These are phyloP conservation scores for Toxonevra muliebris DNA, from an alignment of 2,888 invertebrate species.

Conservation along the genomic window DNA sequence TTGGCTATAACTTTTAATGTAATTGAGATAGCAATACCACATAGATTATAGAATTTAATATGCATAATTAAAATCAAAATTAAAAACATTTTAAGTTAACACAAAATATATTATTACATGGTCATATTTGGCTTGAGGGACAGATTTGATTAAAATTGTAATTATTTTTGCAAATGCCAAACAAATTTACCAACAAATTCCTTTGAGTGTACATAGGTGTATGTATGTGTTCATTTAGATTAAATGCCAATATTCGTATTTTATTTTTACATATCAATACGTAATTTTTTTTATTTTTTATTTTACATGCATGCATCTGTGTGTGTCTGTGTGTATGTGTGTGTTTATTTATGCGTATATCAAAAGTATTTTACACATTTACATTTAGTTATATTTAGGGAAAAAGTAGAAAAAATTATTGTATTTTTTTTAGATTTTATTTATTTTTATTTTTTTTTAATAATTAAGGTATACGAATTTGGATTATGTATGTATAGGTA, in stretches of 20 bases:
- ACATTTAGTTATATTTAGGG: neutral
- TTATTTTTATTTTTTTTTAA: neutral
- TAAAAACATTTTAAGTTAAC: too few relatives aligned
- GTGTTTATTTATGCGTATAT: neutral
- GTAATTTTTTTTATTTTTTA: neutral
- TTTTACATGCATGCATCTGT: neutral
- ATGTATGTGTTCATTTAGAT: too few relatives aligned
- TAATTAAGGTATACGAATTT: neutral
- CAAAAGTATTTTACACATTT: conserved; percentile 5
- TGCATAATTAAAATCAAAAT: too few relatives aligned
- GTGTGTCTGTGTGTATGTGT: neutral
- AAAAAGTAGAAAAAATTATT: conserved; percentile 5
- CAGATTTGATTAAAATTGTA: conserved; percentile 21
- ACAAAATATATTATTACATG: too few relatives aligned
- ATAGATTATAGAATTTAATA: too few relatives aligned
- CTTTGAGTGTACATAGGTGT: neutral
- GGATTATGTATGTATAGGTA: conserved; percentile 11
- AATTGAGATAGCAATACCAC: too few relatives aligned
- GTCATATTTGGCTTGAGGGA: too few relatives aligned
- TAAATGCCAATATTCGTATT: neutral
- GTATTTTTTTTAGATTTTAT: neutral
- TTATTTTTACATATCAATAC: neutral
- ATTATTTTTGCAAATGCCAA: conserved; percentile 18
- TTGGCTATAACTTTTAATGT: too few relatives aligned
- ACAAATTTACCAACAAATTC: neutral